Evolutionary conservation across 2,888 invertebrate genomes (phyloP).

Genomic region (Aleiodes testaceus): DNA sequence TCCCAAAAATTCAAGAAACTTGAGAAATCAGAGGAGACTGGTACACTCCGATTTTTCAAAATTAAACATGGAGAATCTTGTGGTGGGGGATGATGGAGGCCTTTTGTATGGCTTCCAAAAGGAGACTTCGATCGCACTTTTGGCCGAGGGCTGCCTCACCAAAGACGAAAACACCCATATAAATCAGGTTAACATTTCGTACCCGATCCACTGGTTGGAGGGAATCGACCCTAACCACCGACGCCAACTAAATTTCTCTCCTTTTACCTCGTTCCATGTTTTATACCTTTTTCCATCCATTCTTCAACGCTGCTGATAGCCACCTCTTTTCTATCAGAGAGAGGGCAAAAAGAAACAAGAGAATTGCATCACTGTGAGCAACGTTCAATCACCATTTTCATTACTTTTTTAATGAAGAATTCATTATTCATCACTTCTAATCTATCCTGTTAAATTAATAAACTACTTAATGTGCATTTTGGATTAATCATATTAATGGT

Average conservation of each 20-base stretch:
- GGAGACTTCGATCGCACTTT: constrained; percentile 6
- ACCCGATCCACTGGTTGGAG: constrained; percentile 52
- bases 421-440: too few species aligned
- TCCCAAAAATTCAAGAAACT: constrained; percentile 18
- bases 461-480: too few species aligned
- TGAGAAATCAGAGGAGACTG: constrained; percentile 44
- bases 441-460: too few species aligned
- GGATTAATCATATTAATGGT: too few species aligned
- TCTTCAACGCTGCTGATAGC: not conserved
- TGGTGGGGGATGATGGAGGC: not conserved
- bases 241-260: constrained; percentile 51
- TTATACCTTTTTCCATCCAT: constrained; percentile 24
- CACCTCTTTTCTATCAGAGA: too few species aligned
- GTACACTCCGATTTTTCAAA: constrained; percentile 3
- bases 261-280: constrained; percentile 16
- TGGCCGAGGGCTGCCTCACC: constrained; percentile 11
- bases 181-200: constrained; percentile 61
- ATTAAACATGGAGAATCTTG: constrained; percentile 27
- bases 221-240: constrained; percentile 55
- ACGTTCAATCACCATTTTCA: too few species aligned
- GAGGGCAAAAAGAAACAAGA: too few species aligned
- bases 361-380: too few species aligned
- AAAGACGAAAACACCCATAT: constrained; percentile 61
- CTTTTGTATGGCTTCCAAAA: too few species aligned
- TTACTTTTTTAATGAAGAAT: too few species aligned